Percentiles rank a stretch among this genome's conserved stretches.
These are phyloP conservation scores for Melanogrammus aeglefinus DNA, from an alignment of 2,797 vertebrate species.

Conservation along the genomic window DNA sequence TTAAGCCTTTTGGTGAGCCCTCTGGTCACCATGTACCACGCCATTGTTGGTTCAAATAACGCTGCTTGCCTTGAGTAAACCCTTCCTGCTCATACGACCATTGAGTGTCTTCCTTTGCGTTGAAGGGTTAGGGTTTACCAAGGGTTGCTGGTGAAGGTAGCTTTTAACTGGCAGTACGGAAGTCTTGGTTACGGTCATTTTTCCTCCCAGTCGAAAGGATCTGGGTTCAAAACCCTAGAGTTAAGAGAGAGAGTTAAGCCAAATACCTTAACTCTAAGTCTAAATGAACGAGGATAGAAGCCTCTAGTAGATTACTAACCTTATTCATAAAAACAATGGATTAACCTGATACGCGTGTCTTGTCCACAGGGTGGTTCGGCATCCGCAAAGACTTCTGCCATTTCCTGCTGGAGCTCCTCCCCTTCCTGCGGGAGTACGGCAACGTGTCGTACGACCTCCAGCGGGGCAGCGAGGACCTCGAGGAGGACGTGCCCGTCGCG, in stretches of 20 bases:
- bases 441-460: constrained; percentile 97
- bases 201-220: not conserved
- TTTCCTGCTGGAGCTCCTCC: constrained; percentile 95
- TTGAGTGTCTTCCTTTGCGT: too few relatives aligned
- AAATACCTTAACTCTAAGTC: too few relatives aligned
- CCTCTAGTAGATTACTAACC: not conserved
- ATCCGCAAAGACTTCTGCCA: constrained; percentile 99
- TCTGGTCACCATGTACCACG: too few relatives aligned
- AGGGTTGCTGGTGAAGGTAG: not conserved
- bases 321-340: not conserved
- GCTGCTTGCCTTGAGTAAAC: too few relatives aligned
- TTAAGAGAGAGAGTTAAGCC: too few relatives aligned
- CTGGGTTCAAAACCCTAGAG: not conserved
- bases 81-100: too few relatives aligned
- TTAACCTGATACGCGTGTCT: not conserved
- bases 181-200: too few relatives aligned
- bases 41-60: too few relatives aligned
- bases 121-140: not conserved
- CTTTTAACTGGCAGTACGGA: too few relatives aligned
- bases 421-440: constrained; percentile 93
- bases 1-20: too few relatives aligned
- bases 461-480: constrained; percentile 82
- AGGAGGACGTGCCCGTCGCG: constrained; percentile 83
- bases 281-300: too few relatives aligned
- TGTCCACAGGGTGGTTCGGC: constrained; percentile 91